phyloP scores from a whole-genome alignment of 2,113 vertebrate species.

The Pluvianellus socialis region DNA sequence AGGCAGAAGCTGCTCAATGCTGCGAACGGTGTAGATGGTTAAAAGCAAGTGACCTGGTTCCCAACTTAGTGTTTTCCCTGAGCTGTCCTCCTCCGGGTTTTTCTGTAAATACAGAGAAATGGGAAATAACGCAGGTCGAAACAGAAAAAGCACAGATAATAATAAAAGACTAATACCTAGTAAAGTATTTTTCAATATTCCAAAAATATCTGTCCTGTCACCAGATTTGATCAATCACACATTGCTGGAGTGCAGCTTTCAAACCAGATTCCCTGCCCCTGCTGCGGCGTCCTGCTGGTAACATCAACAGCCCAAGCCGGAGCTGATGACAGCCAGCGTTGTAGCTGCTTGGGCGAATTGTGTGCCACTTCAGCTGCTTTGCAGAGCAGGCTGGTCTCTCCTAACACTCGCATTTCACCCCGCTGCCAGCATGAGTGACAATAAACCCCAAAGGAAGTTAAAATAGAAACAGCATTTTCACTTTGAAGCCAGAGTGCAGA shows the following conservation, averaged over 20 bases:
- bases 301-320: not conserved
- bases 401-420: not conserved
- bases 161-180: not conserved
- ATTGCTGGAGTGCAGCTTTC: not conserved
- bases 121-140: not conserved
- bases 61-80: constrained; percentile 86
- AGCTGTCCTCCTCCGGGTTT: constrained; percentile 92
- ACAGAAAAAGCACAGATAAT: not conserved
- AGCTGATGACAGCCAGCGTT: rapidly evolving
- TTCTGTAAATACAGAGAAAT: constrained; percentile 79
- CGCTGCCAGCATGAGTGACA: not conserved
- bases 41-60: constrained; percentile 92
- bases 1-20: constrained; percentile 95
- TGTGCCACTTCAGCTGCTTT: not conserved
- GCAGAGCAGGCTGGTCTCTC: not conserved
- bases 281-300: not conserved
- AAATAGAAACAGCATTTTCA: not conserved
- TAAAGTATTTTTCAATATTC: not conserved
- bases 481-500: not conserved
- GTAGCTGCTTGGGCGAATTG: too few species aligned
- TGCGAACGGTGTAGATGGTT: constrained; percentile 90
- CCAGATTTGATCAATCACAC: not conserved
- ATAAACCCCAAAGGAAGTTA: not conserved
- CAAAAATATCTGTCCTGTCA: not conserved
- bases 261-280: not conserved